Base-by-base conservation (phyloP, 2,888 invertebrate genomes). In the Nephrotoma guestfalica region DNA sequence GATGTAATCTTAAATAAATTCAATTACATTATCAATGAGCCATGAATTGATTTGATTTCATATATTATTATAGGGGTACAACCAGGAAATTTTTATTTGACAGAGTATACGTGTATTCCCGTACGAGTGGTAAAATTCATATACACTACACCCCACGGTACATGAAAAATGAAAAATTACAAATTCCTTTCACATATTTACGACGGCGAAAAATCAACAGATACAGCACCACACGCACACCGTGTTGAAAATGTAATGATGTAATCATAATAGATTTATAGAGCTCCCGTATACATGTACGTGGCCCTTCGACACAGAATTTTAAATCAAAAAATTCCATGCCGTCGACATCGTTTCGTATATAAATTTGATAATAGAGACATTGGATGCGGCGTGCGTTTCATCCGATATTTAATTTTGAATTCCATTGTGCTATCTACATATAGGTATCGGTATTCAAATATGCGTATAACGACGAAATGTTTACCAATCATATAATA, bases 1-100 rank as follows among this genome's bases (percentile, higher is more conserved):
- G 41, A 41, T 41, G 41, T 84, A 84, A 84, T 84, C 84, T 84
- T 13, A 84, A 41, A 84, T 84, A 84, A 84, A 84, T 84, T 41
- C 84, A 84, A 84, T 84, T 84, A 84, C 84, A 84, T 84, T 84
- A 84, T 84, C 41, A 84, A 84, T 84, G 84, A 84, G 84, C 41
- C 84, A 84, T 84, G 84, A 84, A 84, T 41, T 84, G 84, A 84
- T 84, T 84, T 84, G 84, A 84, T 84, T 84, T 41, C n/a, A 30
- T 3, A 57, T 11, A 57, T 15, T 57, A 57, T 57, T 57, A 57
- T 47, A 47, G 4, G 11, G 47, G 13, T 47, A 13, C 13, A 47
- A 71, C 30, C 2, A 47, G 47, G n/a, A 13, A 71, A 9, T 71
- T 71, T 71, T 71, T 6, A 9, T 30, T 71, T 71, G 71, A 71